These are phyloP conservation scores for Leucopsar rothschildi DNA, from an alignment of 2,113 vertebrate genomes.

Conservation along the genomic window DNA sequence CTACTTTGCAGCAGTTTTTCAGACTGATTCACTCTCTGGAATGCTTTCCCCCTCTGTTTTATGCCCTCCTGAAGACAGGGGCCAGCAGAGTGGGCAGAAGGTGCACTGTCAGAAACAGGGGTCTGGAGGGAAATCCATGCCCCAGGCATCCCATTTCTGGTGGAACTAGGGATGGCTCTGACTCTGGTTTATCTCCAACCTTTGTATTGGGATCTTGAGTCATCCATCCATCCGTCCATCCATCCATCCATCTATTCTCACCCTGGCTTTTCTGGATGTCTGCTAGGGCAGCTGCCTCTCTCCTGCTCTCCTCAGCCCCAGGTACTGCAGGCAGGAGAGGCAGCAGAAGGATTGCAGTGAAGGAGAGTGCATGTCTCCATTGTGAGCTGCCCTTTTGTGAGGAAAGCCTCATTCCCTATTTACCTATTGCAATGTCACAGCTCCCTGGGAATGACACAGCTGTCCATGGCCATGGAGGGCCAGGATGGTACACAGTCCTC, in stretches of 20 bases:
- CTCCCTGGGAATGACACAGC: not conserved
- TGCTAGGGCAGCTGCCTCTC: not conserved
- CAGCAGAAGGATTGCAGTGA: not conserved
- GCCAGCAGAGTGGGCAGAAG: not conserved
- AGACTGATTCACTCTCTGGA: not conserved
- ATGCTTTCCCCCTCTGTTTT: not conserved
- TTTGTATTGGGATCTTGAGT: not conserved
- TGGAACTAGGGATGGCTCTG: not conserved
- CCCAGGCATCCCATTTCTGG: not conserved
- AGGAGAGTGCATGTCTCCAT: not conserved
- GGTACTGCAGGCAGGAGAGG: not conserved
- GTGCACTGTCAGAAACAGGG: not conserved
- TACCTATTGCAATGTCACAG: fast-evolving
- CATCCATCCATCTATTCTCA: not conserved
- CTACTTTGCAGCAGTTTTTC: not conserved
- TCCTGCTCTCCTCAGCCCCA: not conserved
- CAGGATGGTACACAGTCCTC: not conserved
- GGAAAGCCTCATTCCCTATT: not conserved
- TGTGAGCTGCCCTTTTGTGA: not conserved
- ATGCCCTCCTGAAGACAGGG: not conserved
- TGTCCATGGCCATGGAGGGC: not conserved
- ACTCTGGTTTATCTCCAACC: not conserved
- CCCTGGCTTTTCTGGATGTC: not conserved
- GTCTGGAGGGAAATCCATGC: fast-evolving
- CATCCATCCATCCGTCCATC: not conserved